Evolutionary conservation across 2,888 invertebrate genomes (phyloP).

Genomic region (Drosophila anceps): DNA sequence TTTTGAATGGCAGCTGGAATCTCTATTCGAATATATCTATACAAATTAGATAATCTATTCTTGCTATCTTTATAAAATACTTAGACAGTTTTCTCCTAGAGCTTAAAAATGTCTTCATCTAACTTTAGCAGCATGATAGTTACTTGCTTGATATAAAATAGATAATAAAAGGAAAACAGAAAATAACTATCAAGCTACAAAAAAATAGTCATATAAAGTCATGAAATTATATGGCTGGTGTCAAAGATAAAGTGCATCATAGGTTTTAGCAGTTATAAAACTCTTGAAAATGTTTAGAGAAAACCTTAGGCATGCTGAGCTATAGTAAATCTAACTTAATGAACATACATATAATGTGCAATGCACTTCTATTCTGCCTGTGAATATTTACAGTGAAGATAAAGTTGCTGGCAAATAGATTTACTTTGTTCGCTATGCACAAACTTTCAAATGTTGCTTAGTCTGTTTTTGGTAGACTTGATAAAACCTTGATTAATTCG

Average conservation of each 20-base stretch:
- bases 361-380: background rate
- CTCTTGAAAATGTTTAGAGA: too few species aligned
- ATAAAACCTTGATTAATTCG: conserved; percentile 9
- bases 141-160: too few species aligned
- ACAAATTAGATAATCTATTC: background rate
- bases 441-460: background rate
- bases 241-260: background rate
- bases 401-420: background rate
- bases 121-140: background rate
- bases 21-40: too few species aligned
- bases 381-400: background rate
- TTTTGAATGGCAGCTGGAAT: background rate
- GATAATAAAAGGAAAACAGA: background rate
- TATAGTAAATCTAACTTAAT: background rate
- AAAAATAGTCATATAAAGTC: background rate
- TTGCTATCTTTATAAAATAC: background rate
- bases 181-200: background rate
- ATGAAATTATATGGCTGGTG: background rate
- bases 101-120: background rate
- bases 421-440: background rate
- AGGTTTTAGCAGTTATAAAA: background rate
- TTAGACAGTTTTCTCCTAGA: background rate
- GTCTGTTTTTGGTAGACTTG: conserved; percentile 2
- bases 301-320: background rate
- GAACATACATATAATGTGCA: background rate